Conservation (phyloP, 2,113 vertebrate species). For the Spheniscus mendiculus region DNA sequence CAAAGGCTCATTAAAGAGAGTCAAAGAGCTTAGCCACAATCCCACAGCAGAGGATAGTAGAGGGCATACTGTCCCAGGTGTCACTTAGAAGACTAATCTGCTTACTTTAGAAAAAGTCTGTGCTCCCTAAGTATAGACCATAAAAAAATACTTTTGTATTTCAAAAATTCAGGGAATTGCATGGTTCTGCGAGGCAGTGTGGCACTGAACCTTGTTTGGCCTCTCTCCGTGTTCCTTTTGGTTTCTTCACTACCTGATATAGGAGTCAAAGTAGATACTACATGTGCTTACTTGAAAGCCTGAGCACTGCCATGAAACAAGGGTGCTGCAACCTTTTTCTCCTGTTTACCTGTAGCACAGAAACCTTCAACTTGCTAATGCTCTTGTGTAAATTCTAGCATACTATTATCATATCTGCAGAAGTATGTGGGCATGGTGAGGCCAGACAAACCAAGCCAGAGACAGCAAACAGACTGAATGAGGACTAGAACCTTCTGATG, state of each 20-base stretch:
- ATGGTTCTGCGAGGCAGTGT: background rate
- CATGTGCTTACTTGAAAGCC: fast-evolving
- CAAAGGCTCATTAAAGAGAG: background rate
- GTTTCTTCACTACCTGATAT: background rate
- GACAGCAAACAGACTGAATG: background rate
- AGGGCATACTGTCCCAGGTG: background rate
- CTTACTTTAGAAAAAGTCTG: background rate
- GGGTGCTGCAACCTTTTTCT: background rate
- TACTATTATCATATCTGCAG: background rate
- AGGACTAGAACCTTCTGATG: background rate
- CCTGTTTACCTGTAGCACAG: background rate
- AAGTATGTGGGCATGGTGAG: background rate
- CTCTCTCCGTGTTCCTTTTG: background rate
- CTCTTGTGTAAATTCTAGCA: background rate
- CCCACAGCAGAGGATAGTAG: background rate
- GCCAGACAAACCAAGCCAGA: background rate
- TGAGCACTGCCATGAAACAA: background rate
- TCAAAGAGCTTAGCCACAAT: background rate
- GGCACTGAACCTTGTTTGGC: background rate
- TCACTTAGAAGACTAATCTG: background rate
- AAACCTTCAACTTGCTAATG: background rate
- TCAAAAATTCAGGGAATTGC: background rate
- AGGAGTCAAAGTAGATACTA: background rate
- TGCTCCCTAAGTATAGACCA: background rate
- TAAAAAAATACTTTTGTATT: background rate